Evolutionary conservation across 2,888 invertebrate species (phyloP).

Genomic region (Caenorhabditis doughertyi): DNA sequence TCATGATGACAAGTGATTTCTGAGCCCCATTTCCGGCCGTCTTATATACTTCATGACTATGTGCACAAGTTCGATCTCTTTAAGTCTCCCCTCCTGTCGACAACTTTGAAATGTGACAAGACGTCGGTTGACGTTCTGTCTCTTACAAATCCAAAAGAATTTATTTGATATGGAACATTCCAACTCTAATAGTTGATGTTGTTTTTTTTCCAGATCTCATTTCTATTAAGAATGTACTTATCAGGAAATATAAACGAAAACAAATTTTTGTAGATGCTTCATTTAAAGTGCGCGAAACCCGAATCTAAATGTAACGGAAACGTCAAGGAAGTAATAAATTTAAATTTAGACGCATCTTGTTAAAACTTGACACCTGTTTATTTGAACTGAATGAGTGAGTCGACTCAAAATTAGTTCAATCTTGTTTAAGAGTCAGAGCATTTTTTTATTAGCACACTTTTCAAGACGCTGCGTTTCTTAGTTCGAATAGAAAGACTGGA

Average conservation of each 20-base stretch:
- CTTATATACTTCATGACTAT: background rate
- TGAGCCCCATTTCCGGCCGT: slow-evolving; percentile 19
- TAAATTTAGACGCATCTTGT: slow-evolving; percentile 30
- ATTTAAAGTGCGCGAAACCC: too few relatives aligned
- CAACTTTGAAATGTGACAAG: slow-evolving; percentile 60
- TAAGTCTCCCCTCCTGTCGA: slow-evolving; percentile 27
- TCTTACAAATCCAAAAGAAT: background rate
- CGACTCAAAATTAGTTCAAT: background rate
- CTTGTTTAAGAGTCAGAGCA: background rate
- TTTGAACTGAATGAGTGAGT: slow-evolving; percentile 1
- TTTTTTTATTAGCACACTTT: background rate
- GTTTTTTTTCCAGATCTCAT: background rate
- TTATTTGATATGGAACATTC: slow-evolving; percentile 26
- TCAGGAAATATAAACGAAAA: too few relatives aligned
- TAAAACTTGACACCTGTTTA: slow-evolving; percentile 28
- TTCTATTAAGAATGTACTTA: background rate
- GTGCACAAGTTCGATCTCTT: slow-evolving; percentile 14
- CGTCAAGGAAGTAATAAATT: slow-evolving; percentile 20
- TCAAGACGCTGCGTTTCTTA: too few relatives aligned
- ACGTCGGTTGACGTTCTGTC: slow-evolving; percentile 38
- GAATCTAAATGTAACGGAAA: too few relatives aligned
- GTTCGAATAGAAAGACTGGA: too few relatives aligned
- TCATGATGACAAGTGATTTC: slow-evolving; percentile 9
- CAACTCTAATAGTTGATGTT: background rate
- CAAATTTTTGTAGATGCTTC: too few relatives aligned